Evolutionary conservation across 2,113 vertebrate species (phyloP).

Genomic region (Microtus ochrogaster): DNA sequence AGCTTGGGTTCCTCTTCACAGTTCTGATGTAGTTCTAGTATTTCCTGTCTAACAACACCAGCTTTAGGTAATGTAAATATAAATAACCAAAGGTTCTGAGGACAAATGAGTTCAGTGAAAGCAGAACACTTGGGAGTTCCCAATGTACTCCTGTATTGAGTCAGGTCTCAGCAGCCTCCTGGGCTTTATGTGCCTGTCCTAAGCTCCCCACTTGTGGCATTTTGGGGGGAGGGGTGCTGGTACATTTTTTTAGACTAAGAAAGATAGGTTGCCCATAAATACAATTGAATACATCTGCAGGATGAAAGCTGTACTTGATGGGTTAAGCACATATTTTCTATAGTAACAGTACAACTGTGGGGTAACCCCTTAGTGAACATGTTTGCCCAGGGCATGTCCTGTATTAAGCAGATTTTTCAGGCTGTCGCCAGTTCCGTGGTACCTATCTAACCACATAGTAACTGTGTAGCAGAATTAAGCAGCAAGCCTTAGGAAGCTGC

Average conservation of each 20-base stretch:
- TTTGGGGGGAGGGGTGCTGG: neutral
- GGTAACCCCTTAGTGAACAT: neutral
- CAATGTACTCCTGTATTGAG: neutral
- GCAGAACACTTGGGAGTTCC: neutral
- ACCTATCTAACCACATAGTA: neutral
- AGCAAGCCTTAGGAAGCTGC: neutral
- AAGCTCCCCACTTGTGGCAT: neutral
- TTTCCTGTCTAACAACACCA: neutral
- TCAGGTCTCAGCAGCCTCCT: too few species aligned
- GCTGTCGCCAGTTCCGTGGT: too few species aligned
- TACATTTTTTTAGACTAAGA: slow-evolving; percentile 8
- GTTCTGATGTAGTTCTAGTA: neutral
- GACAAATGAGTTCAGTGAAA: neutral
- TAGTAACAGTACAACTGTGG: neutral
- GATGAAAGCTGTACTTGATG: neutral
- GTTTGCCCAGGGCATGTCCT: neutral
- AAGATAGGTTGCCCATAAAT: neutral
- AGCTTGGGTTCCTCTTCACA: neutral
- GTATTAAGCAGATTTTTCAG: neutral
- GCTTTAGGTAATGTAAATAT: neutral
- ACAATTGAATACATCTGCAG: neutral
- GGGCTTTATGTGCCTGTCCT: neutral
- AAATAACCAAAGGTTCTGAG: neutral
- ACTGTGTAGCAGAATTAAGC: neutral
- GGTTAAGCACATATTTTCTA: neutral